Conservation (phyloP, 2,888 invertebrate genomes). For the Mechanitis messenoides region DNA sequence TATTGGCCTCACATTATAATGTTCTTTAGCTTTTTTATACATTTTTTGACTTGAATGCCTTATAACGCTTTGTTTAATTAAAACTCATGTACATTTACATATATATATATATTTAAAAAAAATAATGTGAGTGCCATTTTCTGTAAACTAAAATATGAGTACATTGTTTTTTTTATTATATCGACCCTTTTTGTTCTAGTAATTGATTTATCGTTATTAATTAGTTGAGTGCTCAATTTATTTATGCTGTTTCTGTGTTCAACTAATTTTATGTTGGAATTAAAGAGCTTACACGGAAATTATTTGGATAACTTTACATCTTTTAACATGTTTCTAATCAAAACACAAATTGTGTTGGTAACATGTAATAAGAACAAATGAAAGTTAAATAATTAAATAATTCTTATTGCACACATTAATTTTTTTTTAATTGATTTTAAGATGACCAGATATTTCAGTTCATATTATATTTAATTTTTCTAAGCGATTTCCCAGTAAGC, state of each 20-base stretch:
- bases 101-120: not conserved
- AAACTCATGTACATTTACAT: slow-evolving; percentile 5
- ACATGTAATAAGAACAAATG: no score
- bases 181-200: slow-evolving; percentile 2
- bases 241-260: slow-evolving; percentile 47
- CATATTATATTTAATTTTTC: not conserved
- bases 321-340: not conserved
- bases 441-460: slow-evolving; percentile 28
- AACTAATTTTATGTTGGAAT: slow-evolving; percentile 34
- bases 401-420: no score
- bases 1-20: slow-evolving; percentile 6
- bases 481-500: slow-evolving; percentile 2
- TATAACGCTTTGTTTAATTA: not conserved
- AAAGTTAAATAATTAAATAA: no score
- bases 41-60: not conserved
- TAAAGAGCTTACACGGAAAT: slow-evolving; percentile 24
- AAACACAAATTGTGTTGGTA: not conserved
- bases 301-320: not conserved
- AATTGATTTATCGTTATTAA: slow-evolving; percentile 20
- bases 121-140: slow-evolving; percentile 1
- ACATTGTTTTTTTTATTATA: slow-evolving; percentile 14
- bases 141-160: slow-evolving; percentile 11
- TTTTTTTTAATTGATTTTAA: no score
- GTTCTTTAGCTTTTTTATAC: slow-evolving; percentile 1
- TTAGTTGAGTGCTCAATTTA: slow-evolving; percentile 61